These are phyloP conservation scores for Eurytoma adleriae DNA, from an alignment of 2,888 invertebrate species.

Conservation along the genomic window DNA sequence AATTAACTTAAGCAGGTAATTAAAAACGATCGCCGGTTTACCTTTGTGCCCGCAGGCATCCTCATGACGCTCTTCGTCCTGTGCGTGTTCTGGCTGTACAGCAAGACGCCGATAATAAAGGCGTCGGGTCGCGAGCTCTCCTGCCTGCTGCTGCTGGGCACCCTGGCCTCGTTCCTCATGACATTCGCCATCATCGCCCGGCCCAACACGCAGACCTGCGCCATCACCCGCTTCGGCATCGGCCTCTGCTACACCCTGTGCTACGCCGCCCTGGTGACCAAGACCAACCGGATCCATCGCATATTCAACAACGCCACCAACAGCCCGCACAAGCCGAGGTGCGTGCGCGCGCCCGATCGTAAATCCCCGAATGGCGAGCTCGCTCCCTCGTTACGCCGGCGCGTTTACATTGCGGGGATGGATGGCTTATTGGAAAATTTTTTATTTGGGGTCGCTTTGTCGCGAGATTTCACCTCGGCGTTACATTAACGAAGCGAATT, in stretches of 20 bases:
- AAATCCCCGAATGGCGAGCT: not conserved
- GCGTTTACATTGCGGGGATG: not conserved
- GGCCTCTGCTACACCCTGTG: conserved; percentile 78
- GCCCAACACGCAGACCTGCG: conserved; percentile 76
- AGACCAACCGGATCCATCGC: conserved; percentile 78
- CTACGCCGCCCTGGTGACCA: conserved; percentile 79
- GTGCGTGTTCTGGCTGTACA: conserved; percentile 77
- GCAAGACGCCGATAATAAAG: conserved; percentile 79
- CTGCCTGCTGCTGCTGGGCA: conserved; percentile 76
- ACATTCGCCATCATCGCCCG: conserved; percentile 78
- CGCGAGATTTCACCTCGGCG: too few relatives aligned
- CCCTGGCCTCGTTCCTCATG: conserved; percentile 77
- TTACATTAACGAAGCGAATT: too few relatives aligned
- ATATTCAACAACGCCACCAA: conserved; percentile 76
- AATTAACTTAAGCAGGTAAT: too few relatives aligned
- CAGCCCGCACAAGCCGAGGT: conserved; percentile 75
- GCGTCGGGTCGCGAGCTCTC: conserved; percentile 79
- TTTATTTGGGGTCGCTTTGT: too few relatives aligned
- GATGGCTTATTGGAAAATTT: too few relatives aligned
- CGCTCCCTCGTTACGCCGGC: not conserved
- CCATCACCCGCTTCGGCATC: conserved; percentile 77
- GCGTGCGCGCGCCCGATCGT: conserved; percentile 19
- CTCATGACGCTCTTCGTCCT: conserved; percentile 75
- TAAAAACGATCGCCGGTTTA: too few relatives aligned
- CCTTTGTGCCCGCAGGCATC: conserved; percentile 70